phyloP scores from a whole-genome alignment of 2,113 vertebrate species.

The Aphyosemion australe region DNA sequence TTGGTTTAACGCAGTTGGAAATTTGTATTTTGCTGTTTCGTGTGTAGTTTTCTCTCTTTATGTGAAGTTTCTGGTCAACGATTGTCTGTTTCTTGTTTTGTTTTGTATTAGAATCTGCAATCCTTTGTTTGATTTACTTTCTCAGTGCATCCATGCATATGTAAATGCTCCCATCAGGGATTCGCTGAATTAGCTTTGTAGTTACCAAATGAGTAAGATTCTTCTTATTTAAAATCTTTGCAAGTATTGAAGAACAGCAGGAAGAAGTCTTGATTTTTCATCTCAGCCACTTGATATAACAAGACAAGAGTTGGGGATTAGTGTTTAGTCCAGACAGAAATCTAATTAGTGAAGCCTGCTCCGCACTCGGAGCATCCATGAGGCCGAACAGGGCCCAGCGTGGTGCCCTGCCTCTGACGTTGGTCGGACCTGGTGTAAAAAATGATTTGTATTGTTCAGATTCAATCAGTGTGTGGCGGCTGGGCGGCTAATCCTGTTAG shows the following conservation, averaged over 20 bases:
- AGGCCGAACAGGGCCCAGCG: conserved; percentile 3
- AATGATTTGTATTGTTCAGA: conserved; percentile 30
- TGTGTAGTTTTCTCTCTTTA: too few species aligned
- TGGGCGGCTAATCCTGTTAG: conserved; percentile 66
- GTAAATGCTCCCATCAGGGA: not conserved
- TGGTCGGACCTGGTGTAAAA: conserved; percentile 18
- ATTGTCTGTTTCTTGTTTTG: conserved; percentile 4
- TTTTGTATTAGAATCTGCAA: not conserved
- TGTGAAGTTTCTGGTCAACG: too few species aligned
- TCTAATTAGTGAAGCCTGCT: conserved; percentile 62
- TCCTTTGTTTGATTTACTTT: not conserved
- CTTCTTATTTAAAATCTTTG: conserved; percentile 44
- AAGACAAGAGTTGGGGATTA: conserved; percentile 53
- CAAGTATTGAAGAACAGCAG: conserved; percentile 14
- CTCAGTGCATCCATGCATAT: not conserved
- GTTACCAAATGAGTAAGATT: too few species aligned
- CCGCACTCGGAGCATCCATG: conserved; percentile 9
- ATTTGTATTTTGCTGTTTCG: not conserved
- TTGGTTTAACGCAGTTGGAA: conserved; percentile 11
- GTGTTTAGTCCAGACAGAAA: conserved; percentile 70
- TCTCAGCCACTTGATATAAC: conserved; percentile 17
- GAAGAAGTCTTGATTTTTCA: not conserved
- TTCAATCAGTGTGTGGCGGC: conserved; percentile 18
- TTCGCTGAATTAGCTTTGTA: conserved; percentile 5
- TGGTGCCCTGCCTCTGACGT: conserved; percentile 20